Evolutionary conservation across 2,113 vertebrate genomes (phyloP).

Genomic region (Pygoscelis adeliae): DNA sequence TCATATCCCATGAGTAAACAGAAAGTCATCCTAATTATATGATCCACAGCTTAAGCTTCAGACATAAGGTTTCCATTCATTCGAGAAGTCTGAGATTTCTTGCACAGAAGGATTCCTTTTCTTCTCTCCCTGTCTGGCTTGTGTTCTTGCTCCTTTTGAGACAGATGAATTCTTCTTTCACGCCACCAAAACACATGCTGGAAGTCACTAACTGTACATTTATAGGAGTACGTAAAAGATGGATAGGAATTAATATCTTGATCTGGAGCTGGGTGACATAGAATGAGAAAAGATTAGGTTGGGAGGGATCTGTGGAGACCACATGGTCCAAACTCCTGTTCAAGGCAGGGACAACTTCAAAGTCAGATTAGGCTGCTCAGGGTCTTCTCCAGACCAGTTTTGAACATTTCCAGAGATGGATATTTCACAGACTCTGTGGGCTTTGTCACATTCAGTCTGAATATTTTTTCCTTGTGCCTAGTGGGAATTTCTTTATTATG

Average conservation of each 20-base stretch:
- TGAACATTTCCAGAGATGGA: background rate
- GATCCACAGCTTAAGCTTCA: background rate
- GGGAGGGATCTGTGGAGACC: background rate
- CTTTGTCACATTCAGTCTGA: background rate
- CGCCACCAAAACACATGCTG: background rate
- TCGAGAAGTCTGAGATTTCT: background rate
- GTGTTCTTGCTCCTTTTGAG: background rate
- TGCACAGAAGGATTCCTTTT: background rate
- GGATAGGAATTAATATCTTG: background rate
- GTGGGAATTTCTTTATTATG: background rate
- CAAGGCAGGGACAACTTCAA: background rate
- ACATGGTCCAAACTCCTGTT: background rate
- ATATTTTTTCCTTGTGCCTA: background rate
- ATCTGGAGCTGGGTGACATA: background rate
- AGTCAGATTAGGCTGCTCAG: background rate
- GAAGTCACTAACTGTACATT: background rate
- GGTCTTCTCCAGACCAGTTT: background rate
- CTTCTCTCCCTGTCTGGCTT: background rate
- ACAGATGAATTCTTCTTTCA: background rate
- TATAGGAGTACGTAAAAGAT: background rate
- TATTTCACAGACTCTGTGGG: background rate
- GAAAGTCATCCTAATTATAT: background rate
- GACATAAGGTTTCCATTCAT: background rate
- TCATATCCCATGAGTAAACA: background rate
- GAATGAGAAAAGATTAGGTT: background rate